Evolutionary conservation across 1,140 invertebrate species (phyloP), one percentile per base, ranked within the genome.

Genomic region (Magallana gigas): DNA sequence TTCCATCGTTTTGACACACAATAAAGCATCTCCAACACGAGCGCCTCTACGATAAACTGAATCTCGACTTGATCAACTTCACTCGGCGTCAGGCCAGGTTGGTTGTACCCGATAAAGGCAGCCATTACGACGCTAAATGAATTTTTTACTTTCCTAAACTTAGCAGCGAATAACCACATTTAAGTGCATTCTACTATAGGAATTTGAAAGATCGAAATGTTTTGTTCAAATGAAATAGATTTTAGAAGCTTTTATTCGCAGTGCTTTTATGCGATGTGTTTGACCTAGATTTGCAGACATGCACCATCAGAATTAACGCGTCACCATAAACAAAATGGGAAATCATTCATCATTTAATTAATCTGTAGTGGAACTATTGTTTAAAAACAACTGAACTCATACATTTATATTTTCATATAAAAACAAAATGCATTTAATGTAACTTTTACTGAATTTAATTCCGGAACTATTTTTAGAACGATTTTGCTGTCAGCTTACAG

Each of bases 381-480:
- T 3, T 5, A 48, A 2, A 48, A 48, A 48, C 36, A 48, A 48
- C 36, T 48, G 2, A 2, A 48, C 36, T 48, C 5, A 48, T 48
- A 5, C 5, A 48, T 48, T 23, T 23, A 48, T 48, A 48, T 48
- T 48, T 48, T 48, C 36, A 48, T 48, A 4, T 5, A 48, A 48
- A 48, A 5, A 48, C 1, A 48, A 48, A 48, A 48, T 48, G 36
- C 36, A 48, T 48, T 48, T 48, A 48, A 48, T 48, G 36, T 64
- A 23, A 76, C 48, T 36, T 71, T 12, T 29, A 23, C 8, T 29
- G 36, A 23, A 29, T 76, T 76, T 9, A 76, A 76, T 76, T 23
- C 68, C 68, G 68, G 68, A 76, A 76, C 68, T 76, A 76, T 76
- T 36, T 76, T 76, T 76, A 76, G 68, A 76, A 76, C 68, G 68